Evolutionary conservation across 2,888 invertebrate species (phyloP), one percentile per base, ranked within the genome.

Genomic region (Drosophila kambysellisi): DNA sequence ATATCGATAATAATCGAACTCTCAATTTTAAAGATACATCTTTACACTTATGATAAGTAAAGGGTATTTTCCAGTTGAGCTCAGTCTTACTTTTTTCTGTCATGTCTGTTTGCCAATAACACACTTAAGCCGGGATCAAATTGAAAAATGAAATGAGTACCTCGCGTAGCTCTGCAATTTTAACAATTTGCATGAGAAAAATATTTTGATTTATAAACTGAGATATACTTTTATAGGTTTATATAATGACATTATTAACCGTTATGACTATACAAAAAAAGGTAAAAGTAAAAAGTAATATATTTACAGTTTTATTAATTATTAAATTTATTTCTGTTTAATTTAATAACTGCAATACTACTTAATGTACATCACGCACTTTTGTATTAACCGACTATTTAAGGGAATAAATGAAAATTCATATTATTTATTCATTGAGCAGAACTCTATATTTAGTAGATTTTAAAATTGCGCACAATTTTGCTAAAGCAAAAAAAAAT

Each of bases 131-230:
- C 48, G 7, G 2, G 39, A n/a, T 17, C 62, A 69, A 69, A 76
- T 79, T 76, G 80, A 54, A 71, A 67, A 71, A 54, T 52, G n/a
- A 58, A 70, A n/a, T 50, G 52, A 59, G 25, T 41, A 9, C 29
- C 20, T 37, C 41, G 51, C 52, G 70, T 17, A 20, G 52, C 62
- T 30, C 66, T 46, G 43, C 70, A 59, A 54, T 70, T 63, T 57
- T 56, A 48, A 25, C 69, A 57, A 57, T 33, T 57, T 61, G 76
- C 82, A 79, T 67, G 72, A 67, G 20, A 73, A 67, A 73, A 79
- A 70, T 67, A 81, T 59, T 35, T 20, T 5, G 80, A 33, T 25
- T 56, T 41, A 50, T 32, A 57, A 30, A 39, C 41, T 25, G 48
- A 32, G 46, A 53, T 35, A 62, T 54, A 48, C 58, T 69, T n/a